Base-by-base conservation (phyloP, 2,797 vertebrate genomes). In the Argyrosomus regius region DNA sequence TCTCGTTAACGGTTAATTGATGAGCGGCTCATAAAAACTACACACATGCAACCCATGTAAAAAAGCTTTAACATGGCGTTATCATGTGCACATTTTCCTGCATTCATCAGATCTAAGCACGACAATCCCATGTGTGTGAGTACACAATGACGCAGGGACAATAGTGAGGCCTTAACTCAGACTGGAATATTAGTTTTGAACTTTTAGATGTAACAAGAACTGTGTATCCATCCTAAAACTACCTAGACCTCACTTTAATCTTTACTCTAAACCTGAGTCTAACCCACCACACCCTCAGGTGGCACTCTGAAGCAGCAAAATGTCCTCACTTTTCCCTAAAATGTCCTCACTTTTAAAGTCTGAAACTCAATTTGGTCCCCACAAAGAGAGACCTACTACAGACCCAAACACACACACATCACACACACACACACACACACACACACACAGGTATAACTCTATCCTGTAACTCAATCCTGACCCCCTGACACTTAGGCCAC, bases 381-480 rank as follows among this genome's bases (percentile, higher is more conserved):
- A 77, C 62, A 80, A 72, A 76, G 49, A 80, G 11, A 78, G 67
- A 68, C 20, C 48, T 41, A 52, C 49, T 69, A 43, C 45, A 67
- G 14, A 72, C 56, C 49, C 57, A 39, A 39, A 69, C 26, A 67
- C 35, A 69, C 59, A 54, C 52, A 60, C 53, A 57, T 22, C 24
- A 58, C 28, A 56, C 64, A 48, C 14, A 67, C 28, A 72, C 56
- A 56, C 57, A 39, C 53, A 83, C 56, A 78, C 35, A 74, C 46
- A 82, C 62, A 80, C 76, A 75, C 72, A 72, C 75, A 91, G 86
- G 81, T 86, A 77, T 60, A 90, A 91, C 83, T 85, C 88, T 83
- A 90, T 90, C 79, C 81, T 89, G 94, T 94, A 95, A 96, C 72
- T 72, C 58, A 86, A 95, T 73, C 82, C 91, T 82, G 77, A 90